Evolutionary conservation across 2,888 invertebrate genomes (phyloP), one percentile per base, ranked within the genome.

Genomic region (Ochropacha duplaris): DNA sequence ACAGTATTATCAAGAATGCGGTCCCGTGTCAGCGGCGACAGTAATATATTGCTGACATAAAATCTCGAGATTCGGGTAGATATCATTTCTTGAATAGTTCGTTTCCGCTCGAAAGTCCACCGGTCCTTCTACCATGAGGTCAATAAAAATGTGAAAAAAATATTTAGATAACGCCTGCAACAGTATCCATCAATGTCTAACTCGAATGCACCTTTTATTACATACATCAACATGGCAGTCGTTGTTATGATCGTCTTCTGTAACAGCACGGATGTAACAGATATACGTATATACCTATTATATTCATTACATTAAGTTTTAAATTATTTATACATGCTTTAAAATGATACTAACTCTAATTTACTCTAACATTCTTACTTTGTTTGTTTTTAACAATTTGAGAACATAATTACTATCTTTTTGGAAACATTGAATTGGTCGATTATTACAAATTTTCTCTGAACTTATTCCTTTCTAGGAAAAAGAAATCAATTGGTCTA

Each of bases 41-140:
- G 86, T 90, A 90, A 92, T 84, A 86, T 91, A 92, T 91, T 81
- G 82, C 87, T 83, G 88, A 88, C 91, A 88, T 90, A 88, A 91
- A 91, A 81, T 79, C 82, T 84, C 69, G 74, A 92, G 88, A 92
- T 92, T 88, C 70, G 76, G 79, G 72, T 73, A 84, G 92, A 92
- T 92, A 90, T 79, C 81, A 82, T 81, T 81, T 79, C 84, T 87
- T 79, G 82, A 86, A 89, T 88, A 85, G 87, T 87, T 79, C 78
- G 83, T 88, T 90, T 89, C 87, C 88, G 86, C 76, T 78, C 68
- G 72, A 77, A 72, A 78, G 78, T 76, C 72, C 78, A 64, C 12
- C 80, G 72, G 79, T 86, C 81, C 83, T 79, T 84, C 76, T 69
- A 69, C 74, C 68, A 31, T 74, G 74, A 73, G 73, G 76, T 72